These are phyloP conservation scores for Nemopilema nomurai DNA, from an alignment of 30 jellyfish, hydroid and myxozoan genomes.

Conservation along the genomic window DNA sequence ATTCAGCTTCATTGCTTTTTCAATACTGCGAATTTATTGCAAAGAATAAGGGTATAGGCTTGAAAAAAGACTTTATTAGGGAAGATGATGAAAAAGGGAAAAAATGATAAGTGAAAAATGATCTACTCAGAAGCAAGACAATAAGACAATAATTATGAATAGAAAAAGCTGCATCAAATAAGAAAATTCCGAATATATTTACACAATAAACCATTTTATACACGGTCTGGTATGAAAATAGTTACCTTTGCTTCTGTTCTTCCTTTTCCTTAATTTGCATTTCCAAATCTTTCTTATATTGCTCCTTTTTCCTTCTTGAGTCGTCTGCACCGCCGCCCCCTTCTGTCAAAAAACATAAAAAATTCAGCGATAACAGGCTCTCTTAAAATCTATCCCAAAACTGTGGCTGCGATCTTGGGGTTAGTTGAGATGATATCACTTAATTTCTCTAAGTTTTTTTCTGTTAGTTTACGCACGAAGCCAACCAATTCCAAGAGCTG, in stretches of 20 bases:
- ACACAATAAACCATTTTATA: neutral
- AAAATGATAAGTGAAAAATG: neutral
- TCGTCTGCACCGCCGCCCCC: slow-evolving; percentile 25
- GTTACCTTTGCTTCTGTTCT: slow-evolving; percentile 59
- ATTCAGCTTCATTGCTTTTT: too few relatives aligned
- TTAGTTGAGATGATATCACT: neutral
- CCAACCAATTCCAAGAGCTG: too few relatives aligned
- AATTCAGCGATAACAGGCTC: neutral
- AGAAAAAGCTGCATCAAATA: neutral
- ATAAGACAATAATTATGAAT: too few relatives aligned
- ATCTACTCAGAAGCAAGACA: neutral
- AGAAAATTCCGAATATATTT: neutral
- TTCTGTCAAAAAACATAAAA: neutral
- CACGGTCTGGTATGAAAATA: neutral
- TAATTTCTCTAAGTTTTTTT: too few relatives aligned
- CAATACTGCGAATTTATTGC: too few relatives aligned
- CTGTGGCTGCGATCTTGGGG: neutral
- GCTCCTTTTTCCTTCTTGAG: slow-evolving; percentile 44
- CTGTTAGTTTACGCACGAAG: too few relatives aligned
- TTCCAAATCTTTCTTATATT: slow-evolving; percentile 75
- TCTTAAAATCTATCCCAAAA: too few relatives aligned
- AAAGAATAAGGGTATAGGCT: too few relatives aligned
- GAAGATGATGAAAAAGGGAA: neutral
- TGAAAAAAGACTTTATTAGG: neutral
- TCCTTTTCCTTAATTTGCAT: slow-evolving; percentile 87